phyloP scores from a whole-genome alignment of 2,888 invertebrate species.

The Plebejus melissa region DNA sequence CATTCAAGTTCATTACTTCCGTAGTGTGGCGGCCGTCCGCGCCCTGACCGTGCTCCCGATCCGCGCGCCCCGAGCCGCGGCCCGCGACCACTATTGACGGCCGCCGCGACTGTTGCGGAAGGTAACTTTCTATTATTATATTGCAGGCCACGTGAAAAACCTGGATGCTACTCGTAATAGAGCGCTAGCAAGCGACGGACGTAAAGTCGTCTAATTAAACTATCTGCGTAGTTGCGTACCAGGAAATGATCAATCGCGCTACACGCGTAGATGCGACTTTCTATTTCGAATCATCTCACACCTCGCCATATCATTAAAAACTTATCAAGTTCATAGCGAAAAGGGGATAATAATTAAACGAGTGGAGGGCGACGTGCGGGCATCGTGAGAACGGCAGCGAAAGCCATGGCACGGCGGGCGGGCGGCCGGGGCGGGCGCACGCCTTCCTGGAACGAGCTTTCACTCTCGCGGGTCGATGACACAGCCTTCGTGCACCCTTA shows the following conservation, averaged over 20 bases:
- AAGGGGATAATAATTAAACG: constrained; percentile 46
- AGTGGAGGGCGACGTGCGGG: constrained; percentile 59
- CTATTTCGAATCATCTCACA: background rate
- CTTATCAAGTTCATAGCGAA: constrained; percentile 23
- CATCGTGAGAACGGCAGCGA: constrained; percentile 74
- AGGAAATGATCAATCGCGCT: background rate
- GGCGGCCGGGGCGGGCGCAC: constrained; percentile 46
- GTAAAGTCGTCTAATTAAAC: background rate
- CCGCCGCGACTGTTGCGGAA: constrained; percentile 38
- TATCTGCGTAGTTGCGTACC: background rate
- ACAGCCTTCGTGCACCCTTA: constrained; percentile 65
- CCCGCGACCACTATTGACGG: constrained; percentile 45
- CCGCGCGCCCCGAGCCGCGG: constrained; percentile 44
- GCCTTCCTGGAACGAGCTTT: constrained; percentile 74
- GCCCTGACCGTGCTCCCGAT: constrained; percentile 68
- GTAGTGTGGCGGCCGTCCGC: constrained; percentile 64
- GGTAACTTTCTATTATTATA: constrained; percentile 32
- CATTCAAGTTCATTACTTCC: constrained; percentile 80
- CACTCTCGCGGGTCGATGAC: constrained; percentile 76
- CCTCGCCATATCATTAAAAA: constrained; percentile 1
- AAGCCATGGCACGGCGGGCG: constrained; percentile 69
- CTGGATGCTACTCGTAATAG: background rate
- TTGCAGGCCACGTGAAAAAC: constrained; percentile 21
- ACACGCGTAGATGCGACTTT: background rate
- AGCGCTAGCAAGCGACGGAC: background rate